These are phyloP conservation scores for Musca vetustissima DNA, from an alignment of 1,140 invertebrate genomes.

Conservation along the genomic window DNA sequence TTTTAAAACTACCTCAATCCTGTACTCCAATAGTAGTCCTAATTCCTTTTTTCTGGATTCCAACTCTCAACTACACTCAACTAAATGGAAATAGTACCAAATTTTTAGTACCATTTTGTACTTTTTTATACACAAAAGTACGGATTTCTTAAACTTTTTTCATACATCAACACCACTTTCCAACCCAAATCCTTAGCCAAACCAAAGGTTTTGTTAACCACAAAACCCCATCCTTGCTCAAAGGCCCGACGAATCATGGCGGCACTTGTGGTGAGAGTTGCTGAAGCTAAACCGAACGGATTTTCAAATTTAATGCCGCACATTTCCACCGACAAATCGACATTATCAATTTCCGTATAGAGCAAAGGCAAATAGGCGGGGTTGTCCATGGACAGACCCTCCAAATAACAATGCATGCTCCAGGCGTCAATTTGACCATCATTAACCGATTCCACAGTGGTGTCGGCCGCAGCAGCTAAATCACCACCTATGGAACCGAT, in stretches of 20 bases:
- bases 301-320: conserved; percentile 94
- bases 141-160: too few relatives aligned
- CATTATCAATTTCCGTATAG: conserved; percentile 88
- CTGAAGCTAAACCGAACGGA: conserved; percentile 96
- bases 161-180: too few relatives aligned
- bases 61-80: too few relatives aligned
- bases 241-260: conserved; percentile 95
- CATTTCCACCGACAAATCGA: conserved; percentile 85
- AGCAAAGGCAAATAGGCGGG: conserved; percentile 85
- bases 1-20: too few relatives aligned
- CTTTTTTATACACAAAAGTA: too few relatives aligned
- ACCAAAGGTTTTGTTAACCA: conserved; percentile 94
- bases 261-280: conserved; percentile 90
- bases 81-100: too few relatives aligned
- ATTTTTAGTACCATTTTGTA: too few relatives aligned
- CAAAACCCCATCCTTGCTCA: conserved; percentile 95
- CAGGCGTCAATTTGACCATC: conserved; percentile 97
- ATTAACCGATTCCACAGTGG: conserved; percentile 97
- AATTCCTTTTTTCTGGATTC: too few relatives aligned
- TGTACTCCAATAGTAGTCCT: too few relatives aligned
- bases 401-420: conserved; percentile 89
- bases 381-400: conserved; percentile 65
- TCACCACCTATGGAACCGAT: conserved; percentile 80
- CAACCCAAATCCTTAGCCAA: conserved; percentile 95
- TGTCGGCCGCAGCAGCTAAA: conserved; percentile 89